A percentile compares a stretch with the other conserved stretches of the same genome.
Conservation (phyloP, 1,140 invertebrate genomes). For the Mercenaria mercenaria region DNA sequence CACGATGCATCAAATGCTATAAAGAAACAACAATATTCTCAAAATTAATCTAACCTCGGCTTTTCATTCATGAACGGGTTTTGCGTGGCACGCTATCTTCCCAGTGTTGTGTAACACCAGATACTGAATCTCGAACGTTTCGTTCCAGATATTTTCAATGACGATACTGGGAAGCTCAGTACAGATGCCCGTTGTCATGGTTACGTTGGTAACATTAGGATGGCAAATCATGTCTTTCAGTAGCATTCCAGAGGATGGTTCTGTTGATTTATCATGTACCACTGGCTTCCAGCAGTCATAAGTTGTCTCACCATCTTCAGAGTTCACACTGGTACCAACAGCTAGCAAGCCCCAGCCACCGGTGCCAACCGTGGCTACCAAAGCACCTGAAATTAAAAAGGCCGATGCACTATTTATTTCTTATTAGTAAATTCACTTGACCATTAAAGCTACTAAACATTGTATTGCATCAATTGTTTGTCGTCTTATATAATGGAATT, state of each 20-base stretch:
- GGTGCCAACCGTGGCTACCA: neutral
- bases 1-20: too few relatives aligned
- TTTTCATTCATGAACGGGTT: neutral
- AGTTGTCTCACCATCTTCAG: neutral
- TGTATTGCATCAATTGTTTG: too few relatives aligned
- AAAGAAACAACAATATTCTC: too few relatives aligned
- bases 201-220: slow-evolving; percentile 17
- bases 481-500: too few relatives aligned
- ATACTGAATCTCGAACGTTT: slow-evolving; percentile 34
- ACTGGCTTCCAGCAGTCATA: slow-evolving; percentile 51
- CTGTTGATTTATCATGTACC: neutral
- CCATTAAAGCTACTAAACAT: neutral
- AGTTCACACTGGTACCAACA: neutral
- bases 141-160: slow-evolving; percentile 42
- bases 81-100: neutral
- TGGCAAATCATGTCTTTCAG: slow-evolving; percentile 24
- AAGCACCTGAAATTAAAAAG: neutral
- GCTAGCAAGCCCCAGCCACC: neutral
- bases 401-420: neutral
- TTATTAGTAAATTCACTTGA: neutral
- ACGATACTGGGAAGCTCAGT: neutral
- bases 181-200: neutral
- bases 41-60: neutral
- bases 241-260: slow-evolving; percentile 23
- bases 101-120: neutral